Evolutionary conservation across 64 coral and sea anemone genomes (phyloP), one percentile per base, ranked within the genome.

Genomic region (Actinia tenebrosa): DNA sequence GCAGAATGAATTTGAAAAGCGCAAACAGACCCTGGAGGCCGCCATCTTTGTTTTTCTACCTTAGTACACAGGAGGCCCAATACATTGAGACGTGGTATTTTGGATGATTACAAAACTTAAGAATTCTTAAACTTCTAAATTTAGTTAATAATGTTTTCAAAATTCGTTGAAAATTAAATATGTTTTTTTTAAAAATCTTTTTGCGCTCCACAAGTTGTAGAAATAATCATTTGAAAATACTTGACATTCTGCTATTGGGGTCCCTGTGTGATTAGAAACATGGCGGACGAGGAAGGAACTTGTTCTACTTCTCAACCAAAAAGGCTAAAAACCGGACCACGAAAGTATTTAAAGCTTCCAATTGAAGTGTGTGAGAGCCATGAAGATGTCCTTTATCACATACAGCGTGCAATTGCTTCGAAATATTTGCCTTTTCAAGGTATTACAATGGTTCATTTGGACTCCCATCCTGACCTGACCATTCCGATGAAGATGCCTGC

Each of bases 341-440:
- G 93, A 62, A 90, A 83, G 22, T 99, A 88, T 56, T 15, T 77
- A 7, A 95, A 87, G 71, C 78, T 99, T 17, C 97, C 97, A 30
- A 83, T 95, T 7, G 92, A 92, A 93, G 95, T 99, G 90, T 99
- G 97, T 50, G 97, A 99, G 86, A 95, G 95, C 83, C 97, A 99
- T 60, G 93, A 99, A 59, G 97, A 95, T 66, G 93, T 91, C 13
- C 90, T 99, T 42, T 92, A 92, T 87, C 87, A 95, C 81, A 95
- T 99, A 80, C 91, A 99, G 62, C 93, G 97, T 44, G 93, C 97
- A 22, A 99, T 99, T 64, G 97, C 78, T 25, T 92, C 93, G 43
- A 77, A 82, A 45, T 71, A 94, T 82, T 83, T 98, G 37, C 84
- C 89, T 26, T 98, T 86, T 89, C 15, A 89, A 87, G 89, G 88